Evolutionary conservation across 2,113 vertebrate genomes (phyloP).

Genomic region (Oreocharis arfaki): DNA sequence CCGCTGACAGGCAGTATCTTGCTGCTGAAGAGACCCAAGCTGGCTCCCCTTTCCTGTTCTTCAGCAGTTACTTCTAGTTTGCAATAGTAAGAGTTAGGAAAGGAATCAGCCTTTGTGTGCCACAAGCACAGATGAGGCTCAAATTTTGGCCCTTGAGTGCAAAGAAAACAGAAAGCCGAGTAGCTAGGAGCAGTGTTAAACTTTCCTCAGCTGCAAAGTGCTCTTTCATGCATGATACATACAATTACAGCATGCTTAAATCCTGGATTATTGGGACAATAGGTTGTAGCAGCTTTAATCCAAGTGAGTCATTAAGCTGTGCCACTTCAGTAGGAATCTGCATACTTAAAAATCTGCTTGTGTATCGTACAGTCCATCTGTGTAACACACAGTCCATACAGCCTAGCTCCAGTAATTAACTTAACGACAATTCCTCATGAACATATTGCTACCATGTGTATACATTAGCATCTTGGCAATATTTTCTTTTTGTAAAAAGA

Average conservation of each 20-base stretch:
- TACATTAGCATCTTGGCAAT: constrained; percentile 63
- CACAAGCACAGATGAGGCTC: neutral
- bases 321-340: constrained; percentile 56
- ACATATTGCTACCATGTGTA: constrained; percentile 63
- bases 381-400: constrained; percentile 34
- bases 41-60: neutral
- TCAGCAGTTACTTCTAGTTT: neutral
- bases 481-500: constrained; percentile 55
- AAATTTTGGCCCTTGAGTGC: neutral
- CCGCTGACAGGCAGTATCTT: neutral
- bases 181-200: neutral
- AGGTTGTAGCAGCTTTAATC: constrained; percentile 44
- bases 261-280: constrained; percentile 62
- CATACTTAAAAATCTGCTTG: constrained; percentile 50
- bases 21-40: neutral
- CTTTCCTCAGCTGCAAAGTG: constrained; percentile 23
- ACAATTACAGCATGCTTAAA: constrained; percentile 46
- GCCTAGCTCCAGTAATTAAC: constrained; percentile 47
- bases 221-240: constrained; percentile 26
- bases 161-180: neutral
- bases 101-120: neutral
- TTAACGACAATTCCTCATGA: constrained; percentile 33
- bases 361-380: constrained; percentile 37
- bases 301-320: constrained; percentile 49
- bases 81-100: neutral